These are phyloP conservation scores for Nephrocerus scutellatus DNA, from an alignment of 2,888 invertebrate species.

Conservation along the genomic window DNA sequence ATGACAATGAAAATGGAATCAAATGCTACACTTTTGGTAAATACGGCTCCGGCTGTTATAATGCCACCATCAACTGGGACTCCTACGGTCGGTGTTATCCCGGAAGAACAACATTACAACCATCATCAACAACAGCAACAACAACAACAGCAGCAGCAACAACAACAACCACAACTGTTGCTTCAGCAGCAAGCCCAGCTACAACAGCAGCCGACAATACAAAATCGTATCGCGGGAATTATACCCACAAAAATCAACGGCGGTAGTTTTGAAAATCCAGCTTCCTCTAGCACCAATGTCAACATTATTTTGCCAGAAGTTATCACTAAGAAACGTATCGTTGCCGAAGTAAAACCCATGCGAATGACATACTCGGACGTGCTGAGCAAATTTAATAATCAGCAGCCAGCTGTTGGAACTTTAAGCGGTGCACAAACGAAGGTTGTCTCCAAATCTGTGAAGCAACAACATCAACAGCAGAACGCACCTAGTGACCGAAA, in stretches of 20 bases:
- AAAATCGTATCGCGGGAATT: neutral
- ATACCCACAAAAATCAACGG: slow-evolving; percentile 24
- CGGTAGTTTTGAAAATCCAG: slow-evolving; percentile 22
- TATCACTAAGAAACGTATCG: slow-evolving; percentile 58
- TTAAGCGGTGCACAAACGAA: slow-evolving; percentile 9
- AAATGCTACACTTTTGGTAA: too few species aligned
- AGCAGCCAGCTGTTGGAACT: slow-evolving; percentile 48
- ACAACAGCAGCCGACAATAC: slow-evolving; percentile 4
- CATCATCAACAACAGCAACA: slow-evolving; percentile 8
- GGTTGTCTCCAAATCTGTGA: slow-evolving; percentile 7
- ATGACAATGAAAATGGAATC: too few species aligned
- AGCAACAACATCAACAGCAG: neutral
- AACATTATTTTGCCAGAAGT: slow-evolving; percentile 28
- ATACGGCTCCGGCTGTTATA: too few species aligned
- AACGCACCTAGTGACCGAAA: neutral
- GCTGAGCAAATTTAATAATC: slow-evolving; percentile 59
- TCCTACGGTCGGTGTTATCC: slow-evolving; percentile 10
- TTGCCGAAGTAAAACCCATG: slow-evolving; percentile 82
- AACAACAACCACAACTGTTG: slow-evolving; percentile 7
- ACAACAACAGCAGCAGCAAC: slow-evolving; percentile 17
- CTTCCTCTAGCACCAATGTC: slow-evolving; percentile 11
- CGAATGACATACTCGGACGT: slow-evolving; percentile 80
- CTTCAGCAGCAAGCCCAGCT: slow-evolving; percentile 1
- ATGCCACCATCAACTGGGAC: slow-evolving; percentile 8
- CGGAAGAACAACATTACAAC: too few species aligned